Evolutionary conservation across 2,888 invertebrate species (phyloP).

Genomic region (Drosophila subquinaria): DNA sequence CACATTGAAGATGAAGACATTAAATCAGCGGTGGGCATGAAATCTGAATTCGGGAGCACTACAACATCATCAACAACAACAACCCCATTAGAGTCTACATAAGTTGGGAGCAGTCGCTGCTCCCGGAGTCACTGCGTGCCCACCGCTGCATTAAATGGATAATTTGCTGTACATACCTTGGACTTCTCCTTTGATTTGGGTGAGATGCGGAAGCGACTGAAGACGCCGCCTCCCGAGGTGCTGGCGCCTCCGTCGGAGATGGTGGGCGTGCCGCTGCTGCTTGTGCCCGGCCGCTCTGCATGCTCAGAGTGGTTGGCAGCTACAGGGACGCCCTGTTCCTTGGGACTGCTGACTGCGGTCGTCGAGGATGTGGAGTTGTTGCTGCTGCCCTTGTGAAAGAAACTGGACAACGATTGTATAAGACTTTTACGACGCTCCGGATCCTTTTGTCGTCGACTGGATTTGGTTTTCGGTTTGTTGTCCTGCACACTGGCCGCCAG

Average conservation of each 20-base stretch:
- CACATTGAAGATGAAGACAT: neutral
- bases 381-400: conserved; percentile 90
- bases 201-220: conserved; percentile 88
- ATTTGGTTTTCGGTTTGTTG: conserved; percentile 60
- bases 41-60: too few species aligned
- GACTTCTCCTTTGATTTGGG: conserved; percentile 88
- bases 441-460: conserved; percentile 86
- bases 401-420: conserved; percentile 93
- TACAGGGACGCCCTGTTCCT: conserved; percentile 74
- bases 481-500: conserved; percentile 72
- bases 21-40: neutral
- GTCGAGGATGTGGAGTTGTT: conserved; percentile 51
- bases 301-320: conserved; percentile 87
- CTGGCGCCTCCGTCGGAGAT: conserved; percentile 66
- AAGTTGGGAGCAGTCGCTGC: too few species aligned
- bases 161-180: conserved; percentile 86
- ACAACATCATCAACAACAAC: too few species aligned
- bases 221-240: conserved; percentile 78
- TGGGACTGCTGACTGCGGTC: conserved; percentile 42
- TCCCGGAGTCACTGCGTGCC: too few species aligned
- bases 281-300: conserved; percentile 87
- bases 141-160: neutral
- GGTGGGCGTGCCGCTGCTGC: conserved; percentile 80
- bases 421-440: conserved; percentile 92
- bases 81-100: too few species aligned